Conservation (phyloP, 37 sponge, comb jelly and placozoan genomes). For the Spongilla lacustris region DNA sequence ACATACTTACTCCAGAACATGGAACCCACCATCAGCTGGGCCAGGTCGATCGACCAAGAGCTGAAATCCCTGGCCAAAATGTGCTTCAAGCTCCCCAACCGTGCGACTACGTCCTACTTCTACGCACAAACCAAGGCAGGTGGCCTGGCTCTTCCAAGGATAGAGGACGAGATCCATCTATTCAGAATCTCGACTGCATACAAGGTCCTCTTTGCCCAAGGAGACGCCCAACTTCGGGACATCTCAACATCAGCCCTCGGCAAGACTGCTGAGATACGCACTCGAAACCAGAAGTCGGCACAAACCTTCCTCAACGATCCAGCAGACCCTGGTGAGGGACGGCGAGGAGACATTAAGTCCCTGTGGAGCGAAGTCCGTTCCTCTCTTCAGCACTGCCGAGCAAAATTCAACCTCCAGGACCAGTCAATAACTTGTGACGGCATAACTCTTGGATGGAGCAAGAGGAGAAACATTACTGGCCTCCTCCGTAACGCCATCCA, state of each 20-base stretch:
- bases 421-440: slow-evolving; percentile 1
- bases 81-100: slow-evolving; percentile 15
- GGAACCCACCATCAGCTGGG: slow-evolving; percentile 13
- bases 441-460: slow-evolving; percentile 1
- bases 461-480: slow-evolving; percentile 1
- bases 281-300: slow-evolving; percentile 7
- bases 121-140: slow-evolving; percentile 8
- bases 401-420: slow-evolving; percentile 8
- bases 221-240: background rate
- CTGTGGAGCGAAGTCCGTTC: slow-evolving; percentile 18
- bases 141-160: slow-evolving; percentile 41
- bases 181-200: background rate
- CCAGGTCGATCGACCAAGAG: background rate
- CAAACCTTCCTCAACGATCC: slow-evolving; percentile 30
- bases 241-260: slow-evolving; percentile 4
- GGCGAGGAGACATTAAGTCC: background rate
- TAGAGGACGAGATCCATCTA: slow-evolving; percentile 28
- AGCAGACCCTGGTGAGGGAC: slow-evolving; percentile 7
- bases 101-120: slow-evolving; percentile 27
- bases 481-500: slow-evolving; percentile 1
- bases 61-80: slow-evolving; percentile 14
- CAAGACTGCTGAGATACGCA: background rate
- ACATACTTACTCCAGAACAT: slow-evolving; percentile 14
- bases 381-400: background rate
- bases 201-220: slow-evolving; percentile 1